Conservation (phyloP, 1,140 invertebrate species). For the Pseudobourletiella spinata region DNA sequence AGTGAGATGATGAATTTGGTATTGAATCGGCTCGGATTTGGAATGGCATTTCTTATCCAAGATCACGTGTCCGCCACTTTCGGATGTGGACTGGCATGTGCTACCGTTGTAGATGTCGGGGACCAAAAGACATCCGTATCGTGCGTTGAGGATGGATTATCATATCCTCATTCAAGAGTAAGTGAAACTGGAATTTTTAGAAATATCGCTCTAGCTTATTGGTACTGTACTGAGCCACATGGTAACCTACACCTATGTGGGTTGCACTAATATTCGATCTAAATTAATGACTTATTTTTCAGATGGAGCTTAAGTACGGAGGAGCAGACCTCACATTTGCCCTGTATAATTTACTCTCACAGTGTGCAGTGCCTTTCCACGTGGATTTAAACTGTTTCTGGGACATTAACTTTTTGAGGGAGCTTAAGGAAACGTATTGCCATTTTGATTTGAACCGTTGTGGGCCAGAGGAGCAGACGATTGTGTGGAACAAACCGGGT, state of each 20-base stretch:
- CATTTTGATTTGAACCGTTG: slow-evolving; percentile 57
- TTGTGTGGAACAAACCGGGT: slow-evolving; percentile 63
- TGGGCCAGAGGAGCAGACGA: slow-evolving; percentile 69
- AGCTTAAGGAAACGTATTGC: slow-evolving; percentile 81
- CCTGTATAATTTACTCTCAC: slow-evolving; percentile 74
- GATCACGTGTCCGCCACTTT: slow-evolving; percentile 89
- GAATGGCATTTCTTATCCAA: slow-evolving; percentile 79
- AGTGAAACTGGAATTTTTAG: too few species aligned
- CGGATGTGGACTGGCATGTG: slow-evolving; percentile 80
- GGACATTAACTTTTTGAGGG: slow-evolving; percentile 56
- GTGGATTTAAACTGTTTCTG: slow-evolving; percentile 19
- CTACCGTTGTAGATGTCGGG: slow-evolving; percentile 90
- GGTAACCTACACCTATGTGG: too few species aligned
- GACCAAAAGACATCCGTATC: slow-evolving; percentile 92
- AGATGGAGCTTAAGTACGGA: slow-evolving; percentile 70
- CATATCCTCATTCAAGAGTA: slow-evolving; percentile 73
- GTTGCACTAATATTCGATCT: too few species aligned
- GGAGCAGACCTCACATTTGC: slow-evolving; percentile 79
- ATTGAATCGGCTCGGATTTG: slow-evolving; percentile 74
- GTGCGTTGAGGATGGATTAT: slow-evolving; percentile 93
- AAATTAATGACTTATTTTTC: too few species aligned
- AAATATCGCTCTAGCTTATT: too few species aligned
- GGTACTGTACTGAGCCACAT: too few species aligned
- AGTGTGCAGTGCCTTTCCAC: slow-evolving; percentile 66
- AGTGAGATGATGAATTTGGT: slow-evolving; percentile 75